Conservation (phyloP, 2,797 vertebrate species). For the Masticophis lateralis region DNA sequence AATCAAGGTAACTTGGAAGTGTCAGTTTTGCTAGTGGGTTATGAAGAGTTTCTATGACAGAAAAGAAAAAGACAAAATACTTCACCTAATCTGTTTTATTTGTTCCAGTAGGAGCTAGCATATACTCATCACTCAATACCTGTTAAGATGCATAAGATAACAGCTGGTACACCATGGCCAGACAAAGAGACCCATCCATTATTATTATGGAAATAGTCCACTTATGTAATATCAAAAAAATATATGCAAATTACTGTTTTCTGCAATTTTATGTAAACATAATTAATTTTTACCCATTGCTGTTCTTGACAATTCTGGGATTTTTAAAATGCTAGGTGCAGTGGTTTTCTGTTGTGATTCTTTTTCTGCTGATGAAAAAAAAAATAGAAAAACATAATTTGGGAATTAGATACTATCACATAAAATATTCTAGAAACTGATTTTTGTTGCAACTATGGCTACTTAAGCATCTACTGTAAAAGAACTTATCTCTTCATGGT, state of each 20-base stretch:
- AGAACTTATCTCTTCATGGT: not conserved
- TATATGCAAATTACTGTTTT: not conserved
- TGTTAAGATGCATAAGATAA: not conserved
- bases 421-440: constrained; percentile 4
- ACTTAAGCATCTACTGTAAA: not conserved
- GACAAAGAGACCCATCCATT: not conserved
- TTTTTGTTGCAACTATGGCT: not conserved
- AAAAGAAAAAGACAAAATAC: not conserved
- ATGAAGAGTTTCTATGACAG: not conserved
- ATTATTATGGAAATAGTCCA: not conserved
- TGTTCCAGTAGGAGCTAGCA: not conserved
- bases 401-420: not conserved
- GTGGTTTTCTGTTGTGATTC: constrained; percentile 41
- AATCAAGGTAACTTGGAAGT: not conserved
- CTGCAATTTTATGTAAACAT: not conserved
- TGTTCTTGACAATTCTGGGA: constrained; percentile 24
- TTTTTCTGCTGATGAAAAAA: constrained; percentile 47
- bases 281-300: constrained; percentile 10
- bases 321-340: constrained; percentile 46
- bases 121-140: not conserved
- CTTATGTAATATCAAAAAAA: not conserved
- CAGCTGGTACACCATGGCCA: not conserved
- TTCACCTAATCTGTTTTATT: not conserved
- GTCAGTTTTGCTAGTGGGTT: not conserved
- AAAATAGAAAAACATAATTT: constrained; percentile 39